Percentiles rank a stretch among this genome's conserved stretches.
Conservation (phyloP, 2,113 vertebrate genomes). For the Passer domesticus region DNA sequence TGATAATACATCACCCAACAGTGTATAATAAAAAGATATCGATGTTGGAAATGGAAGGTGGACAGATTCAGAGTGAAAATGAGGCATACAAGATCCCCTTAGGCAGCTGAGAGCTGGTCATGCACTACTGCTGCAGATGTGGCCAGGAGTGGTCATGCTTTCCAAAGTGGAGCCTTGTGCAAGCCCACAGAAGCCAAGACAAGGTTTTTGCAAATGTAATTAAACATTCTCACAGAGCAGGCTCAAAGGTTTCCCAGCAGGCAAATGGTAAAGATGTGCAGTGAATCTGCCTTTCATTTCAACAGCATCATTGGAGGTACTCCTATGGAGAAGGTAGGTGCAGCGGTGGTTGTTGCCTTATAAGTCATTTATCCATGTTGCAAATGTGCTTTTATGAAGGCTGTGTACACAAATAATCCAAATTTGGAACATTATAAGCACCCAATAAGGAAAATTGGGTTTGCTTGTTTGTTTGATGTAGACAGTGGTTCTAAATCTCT, state of each 20-base stretch:
- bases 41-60: neutral
- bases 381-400: neutral
- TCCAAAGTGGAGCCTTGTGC: neutral
- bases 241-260: neutral
- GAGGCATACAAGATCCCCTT: neutral
- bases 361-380: neutral
- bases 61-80: neutral
- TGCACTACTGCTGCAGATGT: neutral
- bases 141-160: neutral
- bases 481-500: neutral
- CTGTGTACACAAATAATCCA: neutral
- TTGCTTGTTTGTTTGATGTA: neutral
- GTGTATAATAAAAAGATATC: neutral
- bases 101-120: neutral
- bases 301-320: neutral
- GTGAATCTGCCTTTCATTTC: neutral
- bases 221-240: neutral
- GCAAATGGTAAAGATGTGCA: neutral
- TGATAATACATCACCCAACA: neutral
- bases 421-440: neutral
- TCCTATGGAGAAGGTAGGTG: neutral
- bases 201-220: neutral
- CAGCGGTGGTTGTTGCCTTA: neutral
- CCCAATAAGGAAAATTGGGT: neutral
- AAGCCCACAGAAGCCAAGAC: neutral